Percentiles rank a stretch among this genome's conserved stretches.
phyloP scores from a whole-genome alignment of 2,888 invertebrate genomes.

The Eupithecia centaureata region DNA sequence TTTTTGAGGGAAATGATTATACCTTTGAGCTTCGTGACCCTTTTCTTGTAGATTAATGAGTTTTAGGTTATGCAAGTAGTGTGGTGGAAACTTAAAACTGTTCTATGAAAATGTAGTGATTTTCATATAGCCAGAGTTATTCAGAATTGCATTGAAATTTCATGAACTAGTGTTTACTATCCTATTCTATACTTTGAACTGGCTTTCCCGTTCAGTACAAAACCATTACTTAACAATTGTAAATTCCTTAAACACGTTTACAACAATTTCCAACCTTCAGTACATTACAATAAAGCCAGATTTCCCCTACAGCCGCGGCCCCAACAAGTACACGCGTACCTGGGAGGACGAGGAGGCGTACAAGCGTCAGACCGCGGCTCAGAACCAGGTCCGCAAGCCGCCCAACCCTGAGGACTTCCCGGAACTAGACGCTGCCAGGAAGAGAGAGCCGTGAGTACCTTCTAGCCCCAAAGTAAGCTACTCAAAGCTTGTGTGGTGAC shows the following conservation, averaged over 20 bases:
- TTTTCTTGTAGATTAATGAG: neutral
- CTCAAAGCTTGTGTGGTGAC: too few species aligned
- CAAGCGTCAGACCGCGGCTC: constrained; percentile 80
- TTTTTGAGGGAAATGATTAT: neutral
- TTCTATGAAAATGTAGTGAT: too few species aligned
- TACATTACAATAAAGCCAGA: neutral
- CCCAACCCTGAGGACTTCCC: constrained; percentile 84
- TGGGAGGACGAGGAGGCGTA: constrained; percentile 98
- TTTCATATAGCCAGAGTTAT: neutral
- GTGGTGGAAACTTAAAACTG: too few species aligned
- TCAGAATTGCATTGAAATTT: neutral
- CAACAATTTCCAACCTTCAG: too few species aligned
- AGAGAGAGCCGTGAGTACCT: constrained; percentile 52
- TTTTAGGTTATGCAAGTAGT: neutral
- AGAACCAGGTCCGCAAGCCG: constrained; percentile 59
- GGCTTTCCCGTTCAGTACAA: too few species aligned
- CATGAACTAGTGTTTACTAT: too few species aligned
- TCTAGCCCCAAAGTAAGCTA: too few species aligned
- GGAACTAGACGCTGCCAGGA: constrained; percentile 68
- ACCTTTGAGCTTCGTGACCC: neutral
- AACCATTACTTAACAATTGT: too few species aligned
- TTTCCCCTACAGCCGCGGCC: constrained; percentile 87
- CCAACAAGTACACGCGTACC: constrained; percentile 95
- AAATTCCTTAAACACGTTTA: too few species aligned
- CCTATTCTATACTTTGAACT: too few species aligned